Evolutionary conservation across 2,113 vertebrate genomes (phyloP).

Genomic region (Pelecanoides urinatrix): DNA sequence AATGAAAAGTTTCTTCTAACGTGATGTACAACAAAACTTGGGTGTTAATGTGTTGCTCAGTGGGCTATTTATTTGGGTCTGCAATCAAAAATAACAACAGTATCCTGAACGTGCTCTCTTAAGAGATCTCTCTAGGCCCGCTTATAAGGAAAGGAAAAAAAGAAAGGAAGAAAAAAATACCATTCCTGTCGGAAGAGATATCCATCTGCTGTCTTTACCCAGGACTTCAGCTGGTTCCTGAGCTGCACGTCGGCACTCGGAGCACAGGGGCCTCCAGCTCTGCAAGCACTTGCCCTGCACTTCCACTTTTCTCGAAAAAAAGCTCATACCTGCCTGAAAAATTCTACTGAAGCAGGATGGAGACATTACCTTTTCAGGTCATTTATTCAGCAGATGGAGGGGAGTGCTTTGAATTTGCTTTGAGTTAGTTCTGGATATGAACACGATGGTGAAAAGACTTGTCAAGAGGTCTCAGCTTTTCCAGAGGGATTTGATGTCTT

Average conservation of each 20-base stretch:
- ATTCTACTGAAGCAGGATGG: background rate
- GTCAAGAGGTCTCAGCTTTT: background rate
- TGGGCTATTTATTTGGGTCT: background rate
- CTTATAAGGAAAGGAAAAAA: background rate
- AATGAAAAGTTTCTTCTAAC: background rate
- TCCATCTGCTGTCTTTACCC: background rate
- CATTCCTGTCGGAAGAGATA: background rate
- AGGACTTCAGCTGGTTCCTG: background rate
- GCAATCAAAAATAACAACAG: background rate
- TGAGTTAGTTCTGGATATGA: background rate
- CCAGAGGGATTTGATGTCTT: rapidly evolving
- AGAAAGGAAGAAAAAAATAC: background rate
- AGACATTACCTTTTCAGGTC: background rate
- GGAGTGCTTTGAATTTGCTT: background rate
- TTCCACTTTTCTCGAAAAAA: background rate
- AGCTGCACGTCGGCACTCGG: rapidly evolving
- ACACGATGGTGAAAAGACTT: rapidly evolving
- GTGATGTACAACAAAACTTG: rapidly evolving
- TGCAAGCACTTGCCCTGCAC: background rate
- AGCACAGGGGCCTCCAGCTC: background rate
- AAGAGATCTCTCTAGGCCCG: background rate
- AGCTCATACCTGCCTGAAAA: background rate
- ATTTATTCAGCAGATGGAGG: background rate
- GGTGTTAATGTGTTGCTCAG: background rate
- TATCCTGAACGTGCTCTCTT: background rate